Evolutionary conservation across 2,888 invertebrate genomes (phyloP).

Genomic region (Brachycybe producta): DNA sequence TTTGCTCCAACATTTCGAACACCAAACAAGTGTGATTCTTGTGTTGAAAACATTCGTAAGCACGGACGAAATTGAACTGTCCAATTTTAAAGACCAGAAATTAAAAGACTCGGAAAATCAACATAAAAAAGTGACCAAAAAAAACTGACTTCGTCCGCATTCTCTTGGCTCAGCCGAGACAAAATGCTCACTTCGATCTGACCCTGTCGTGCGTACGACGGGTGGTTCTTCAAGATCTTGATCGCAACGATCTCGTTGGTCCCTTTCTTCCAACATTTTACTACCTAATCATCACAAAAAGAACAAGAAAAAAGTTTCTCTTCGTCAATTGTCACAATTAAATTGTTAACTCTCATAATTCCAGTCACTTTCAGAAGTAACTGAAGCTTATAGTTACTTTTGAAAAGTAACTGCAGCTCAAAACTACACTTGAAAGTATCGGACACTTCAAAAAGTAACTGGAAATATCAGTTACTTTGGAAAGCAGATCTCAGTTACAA

Average conservation of each 20-base stretch:
- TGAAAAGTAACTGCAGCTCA: too few species aligned
- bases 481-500: too few species aligned
- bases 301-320: background rate
- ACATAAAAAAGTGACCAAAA: too few species aligned
- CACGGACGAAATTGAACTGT: slow-evolving; percentile 97
- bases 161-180: slow-evolving; percentile 86
- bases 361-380: too few species aligned
- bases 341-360: slow-evolving; percentile 4
- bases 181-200: slow-evolving; percentile 98
- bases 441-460: too few species aligned
- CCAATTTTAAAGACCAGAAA: too few species aligned
- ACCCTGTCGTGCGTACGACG: slow-evolving; percentile 98
- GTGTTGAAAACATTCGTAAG: slow-evolving; percentile 99
- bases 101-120: too few species aligned
- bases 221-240: slow-evolving; percentile 99
- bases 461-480: too few species aligned
- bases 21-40: slow-evolving; percentile 99
- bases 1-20: slow-evolving; percentile 99
- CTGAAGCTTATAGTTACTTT: too few species aligned
- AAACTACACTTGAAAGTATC: too few species aligned
- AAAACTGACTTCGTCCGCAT: slow-evolving; percentile 65
- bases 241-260: slow-evolving; percentile 99
- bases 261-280: slow-evolving; percentile 99
- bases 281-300: slow-evolving; percentile 53
- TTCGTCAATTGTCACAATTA: background rate